Conservation (phyloP, 1,140 invertebrate genomes). For the Drosophila guanche region DNA sequence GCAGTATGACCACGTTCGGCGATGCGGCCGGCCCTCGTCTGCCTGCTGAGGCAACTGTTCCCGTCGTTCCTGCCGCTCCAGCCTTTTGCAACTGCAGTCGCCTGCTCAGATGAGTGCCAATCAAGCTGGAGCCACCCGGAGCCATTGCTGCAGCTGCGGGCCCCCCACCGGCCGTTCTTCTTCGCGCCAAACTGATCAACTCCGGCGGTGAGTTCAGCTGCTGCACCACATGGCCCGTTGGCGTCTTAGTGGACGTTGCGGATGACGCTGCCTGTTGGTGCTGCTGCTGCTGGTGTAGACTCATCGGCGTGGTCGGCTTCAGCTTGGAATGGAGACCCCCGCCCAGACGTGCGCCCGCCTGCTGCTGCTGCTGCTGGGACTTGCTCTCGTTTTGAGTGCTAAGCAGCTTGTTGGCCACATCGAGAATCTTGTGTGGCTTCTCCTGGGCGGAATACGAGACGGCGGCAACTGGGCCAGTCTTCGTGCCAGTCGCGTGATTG, state of each 20-base stretch:
- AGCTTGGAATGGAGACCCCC: constrained; percentile 11
- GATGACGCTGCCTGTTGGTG: not conserved
- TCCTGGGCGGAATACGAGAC: not conserved
- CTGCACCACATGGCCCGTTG: constrained; percentile 35
- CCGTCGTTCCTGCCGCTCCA: not conserved
- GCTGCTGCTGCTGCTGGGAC: not conserved
- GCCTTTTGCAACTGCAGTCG: constrained; percentile 45
- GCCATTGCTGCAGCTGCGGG: not conserved
- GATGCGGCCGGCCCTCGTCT: constrained; percentile 11
- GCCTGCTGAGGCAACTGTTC: constrained; percentile 62
- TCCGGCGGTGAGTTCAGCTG: constrained; percentile 75
- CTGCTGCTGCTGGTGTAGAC: constrained; percentile 24
- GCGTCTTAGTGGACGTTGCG: constrained; percentile 19
- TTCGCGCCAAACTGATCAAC: constrained; percentile 68
- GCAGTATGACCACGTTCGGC: constrained; percentile 76
- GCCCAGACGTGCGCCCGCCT: too few relatives aligned
- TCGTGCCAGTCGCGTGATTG: not conserved
- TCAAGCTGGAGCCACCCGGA: constrained; percentile 14
- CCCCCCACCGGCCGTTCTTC: constrained; percentile 43
- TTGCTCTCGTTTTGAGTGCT: constrained; percentile 32
- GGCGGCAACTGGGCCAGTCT: constrained; percentile 7
- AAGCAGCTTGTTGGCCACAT: constrained; percentile 61
- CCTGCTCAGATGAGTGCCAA: constrained; percentile 35
- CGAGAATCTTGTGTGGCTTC: constrained; percentile 66
- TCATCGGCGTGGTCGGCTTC: constrained; percentile 5